A percentile compares a stretch with the other conserved stretches of the same genome.
Conservation (phyloP, 2,888 invertebrate species). For the Lumbricus terrestris region DNA sequence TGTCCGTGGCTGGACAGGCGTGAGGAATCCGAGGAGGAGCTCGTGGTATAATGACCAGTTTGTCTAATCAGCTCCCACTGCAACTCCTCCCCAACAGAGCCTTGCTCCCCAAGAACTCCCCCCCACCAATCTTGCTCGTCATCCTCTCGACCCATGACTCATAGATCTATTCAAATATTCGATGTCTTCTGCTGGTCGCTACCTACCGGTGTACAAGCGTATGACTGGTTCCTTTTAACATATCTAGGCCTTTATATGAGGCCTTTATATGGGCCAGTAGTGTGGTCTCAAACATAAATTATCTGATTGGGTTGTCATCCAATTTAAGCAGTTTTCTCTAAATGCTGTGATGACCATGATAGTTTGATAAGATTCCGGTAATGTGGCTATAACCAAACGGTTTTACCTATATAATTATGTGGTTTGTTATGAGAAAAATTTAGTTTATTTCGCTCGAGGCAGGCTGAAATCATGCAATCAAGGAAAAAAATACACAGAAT, state of each 20-base stretch:
- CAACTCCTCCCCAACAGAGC: background rate
- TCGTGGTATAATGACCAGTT: background rate
- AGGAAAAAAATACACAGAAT: too few relatives aligned
- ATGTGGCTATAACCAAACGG: background rate
- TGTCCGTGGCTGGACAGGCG: background rate
- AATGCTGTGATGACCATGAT: background rate
- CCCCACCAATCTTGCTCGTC: too few relatives aligned
- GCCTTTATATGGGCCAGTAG: too few relatives aligned
- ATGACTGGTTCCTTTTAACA: background rate
- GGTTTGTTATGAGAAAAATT: too few relatives aligned
- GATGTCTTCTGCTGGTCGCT: background rate
- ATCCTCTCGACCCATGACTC: background rate
- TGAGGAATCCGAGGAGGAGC: background rate
- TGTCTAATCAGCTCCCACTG: background rate
- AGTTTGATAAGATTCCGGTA: background rate
- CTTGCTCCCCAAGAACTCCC: too few relatives aligned
- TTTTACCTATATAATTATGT: too few relatives aligned
- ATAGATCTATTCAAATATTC: background rate
- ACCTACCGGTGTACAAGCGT: background rate
- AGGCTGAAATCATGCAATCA: too few relatives aligned
- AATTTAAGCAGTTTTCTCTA: background rate
- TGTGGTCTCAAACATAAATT: background rate
- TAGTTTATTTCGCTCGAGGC: too few relatives aligned
- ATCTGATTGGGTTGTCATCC: background rate
- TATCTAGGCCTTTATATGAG: too few relatives aligned